Evolutionary conservation across 2,888 invertebrate genomes (phyloP).

Genomic region (Ormyrus pomaceus): DNA sequence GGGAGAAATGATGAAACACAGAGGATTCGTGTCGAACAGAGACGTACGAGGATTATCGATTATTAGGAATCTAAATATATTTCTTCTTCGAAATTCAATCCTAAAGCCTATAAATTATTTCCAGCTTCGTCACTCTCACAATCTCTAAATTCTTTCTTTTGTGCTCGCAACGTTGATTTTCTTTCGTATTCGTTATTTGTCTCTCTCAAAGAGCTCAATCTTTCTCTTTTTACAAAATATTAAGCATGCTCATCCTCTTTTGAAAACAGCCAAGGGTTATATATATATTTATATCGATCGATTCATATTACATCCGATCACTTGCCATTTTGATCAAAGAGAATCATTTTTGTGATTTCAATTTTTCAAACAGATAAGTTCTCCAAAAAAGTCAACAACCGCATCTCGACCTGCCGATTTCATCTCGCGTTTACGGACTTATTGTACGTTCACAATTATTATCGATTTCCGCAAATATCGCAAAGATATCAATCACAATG

Average conservation of each 20-base stretch:
- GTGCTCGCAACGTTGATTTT: constrained; percentile 28
- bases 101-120: constrained; percentile 63
- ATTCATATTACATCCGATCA: background rate
- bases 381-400: constrained; percentile 26
- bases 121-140: constrained; percentile 51
- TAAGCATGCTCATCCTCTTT: background rate
- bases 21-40: constrained; percentile 57
- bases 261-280: background rate
- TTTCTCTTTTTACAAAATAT: constrained; percentile 33
- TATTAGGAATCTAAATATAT: constrained; percentile 63
- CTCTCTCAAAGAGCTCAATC: constrained; percentile 43
- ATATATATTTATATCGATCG: too few relatives aligned
- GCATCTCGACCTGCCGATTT: constrained; percentile 17
- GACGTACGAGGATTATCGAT: constrained; percentile 54
- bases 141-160: constrained; percentile 37
- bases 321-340: constrained; percentile 5
- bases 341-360: background rate
- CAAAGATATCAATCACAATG: constrained; percentile 51
- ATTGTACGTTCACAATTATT: constrained; percentile 56
- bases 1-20: constrained; percentile 54
- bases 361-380: constrained; percentile 17
- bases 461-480: constrained; percentile 41
- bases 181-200: constrained; percentile 48
- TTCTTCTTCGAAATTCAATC: constrained; percentile 54
- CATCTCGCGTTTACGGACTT: constrained; percentile 39